These are phyloP conservation scores for Siderastrea siderea DNA, from an alignment of 92 coral and sea anemone genomes.

Conservation along the genomic window DNA sequence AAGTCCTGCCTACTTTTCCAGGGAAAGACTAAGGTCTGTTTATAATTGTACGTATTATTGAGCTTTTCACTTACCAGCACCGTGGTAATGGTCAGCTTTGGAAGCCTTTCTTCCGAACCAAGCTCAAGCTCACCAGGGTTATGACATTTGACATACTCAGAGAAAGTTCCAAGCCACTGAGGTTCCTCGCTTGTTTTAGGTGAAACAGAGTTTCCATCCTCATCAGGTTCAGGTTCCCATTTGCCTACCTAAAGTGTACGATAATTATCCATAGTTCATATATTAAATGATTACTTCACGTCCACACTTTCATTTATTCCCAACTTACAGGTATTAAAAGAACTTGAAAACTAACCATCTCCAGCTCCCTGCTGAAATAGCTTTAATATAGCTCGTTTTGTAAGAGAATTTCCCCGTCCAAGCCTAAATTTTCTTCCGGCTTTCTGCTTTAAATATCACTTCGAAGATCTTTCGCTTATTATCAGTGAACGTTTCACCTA, in stretches of 20 bases:
- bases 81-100: constrained; percentile 69
- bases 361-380: too few relatives aligned
- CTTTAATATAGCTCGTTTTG: too few relatives aligned
- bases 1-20: not conserved
- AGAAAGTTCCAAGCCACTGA: constrained; percentile 79
- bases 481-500: too few relatives aligned
- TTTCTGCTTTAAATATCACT: too few relatives aligned
- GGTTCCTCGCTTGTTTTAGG: constrained; percentile 56
- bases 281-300: too few relatives aligned
- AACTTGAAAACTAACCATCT: too few relatives aligned
- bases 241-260: constrained; percentile 19
- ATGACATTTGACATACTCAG: constrained; percentile 68
- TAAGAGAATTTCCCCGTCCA: too few relatives aligned
- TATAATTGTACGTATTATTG: not conserved
- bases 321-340: too few relatives aligned
- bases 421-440: too few relatives aligned
- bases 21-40: too few relatives aligned
- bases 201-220: constrained; percentile 40
- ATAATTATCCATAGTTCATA: not conserved
- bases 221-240: constrained; percentile 64
- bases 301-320: too few relatives aligned
- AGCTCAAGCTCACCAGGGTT: constrained; percentile 61
- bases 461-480: too few relatives aligned
- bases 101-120: constrained; percentile 9
- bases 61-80: constrained; percentile 69